Base-by-base conservation (phyloP, 2,113 vertebrate species). In the Xyrauchen texanus region DNA sequence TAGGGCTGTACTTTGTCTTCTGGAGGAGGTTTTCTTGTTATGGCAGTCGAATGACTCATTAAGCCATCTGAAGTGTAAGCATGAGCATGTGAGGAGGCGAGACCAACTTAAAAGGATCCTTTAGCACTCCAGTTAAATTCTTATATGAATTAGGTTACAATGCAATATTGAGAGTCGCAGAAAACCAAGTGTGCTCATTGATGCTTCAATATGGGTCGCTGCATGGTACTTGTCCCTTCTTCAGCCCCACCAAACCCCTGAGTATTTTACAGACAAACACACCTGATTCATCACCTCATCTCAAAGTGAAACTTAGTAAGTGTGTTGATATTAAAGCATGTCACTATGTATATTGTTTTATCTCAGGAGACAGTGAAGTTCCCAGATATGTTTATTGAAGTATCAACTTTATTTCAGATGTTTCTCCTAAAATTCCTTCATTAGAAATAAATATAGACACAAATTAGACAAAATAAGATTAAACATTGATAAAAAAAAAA, bases 211-310 rank as follows among this genome's bases (percentile, higher is more conserved):
- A 7, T 49, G 6, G 8, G 8, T 8, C 47, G 7, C n/a, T 11
- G 21, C 47, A 66, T 49, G 49, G 15, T 44, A 4, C 6, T n/a
- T 7, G 4, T n/a, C 10, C 2, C 8, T 11, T 10, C 3, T 34
- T 15, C 0, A 52, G 51, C 21, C 42, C 10, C 21, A 34, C 45
- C 8, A 77, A 44, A 53, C 21, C 21, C 21, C 21, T 68, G 57
- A 13, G 10, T 4, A 42, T 68, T 58, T 77, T 77, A 46, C 44
- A 58, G 75, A 67, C 62, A 2, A n/a, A 11, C 12, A 58, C 55
- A 58, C 13, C 42, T 8, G 64, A 58, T 77, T 68, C 52, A 66
- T 21, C 63, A 77, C 49, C 63, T 77, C 4, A 77, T 77, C 52
- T 34, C 57, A 8, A 42, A 34, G 21, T 34, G 21, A 34, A 34